These are phyloP conservation scores for Opisthocomus hoazin DNA, from an alignment of 2,113 vertebrate genomes.

Conservation along the genomic window DNA sequence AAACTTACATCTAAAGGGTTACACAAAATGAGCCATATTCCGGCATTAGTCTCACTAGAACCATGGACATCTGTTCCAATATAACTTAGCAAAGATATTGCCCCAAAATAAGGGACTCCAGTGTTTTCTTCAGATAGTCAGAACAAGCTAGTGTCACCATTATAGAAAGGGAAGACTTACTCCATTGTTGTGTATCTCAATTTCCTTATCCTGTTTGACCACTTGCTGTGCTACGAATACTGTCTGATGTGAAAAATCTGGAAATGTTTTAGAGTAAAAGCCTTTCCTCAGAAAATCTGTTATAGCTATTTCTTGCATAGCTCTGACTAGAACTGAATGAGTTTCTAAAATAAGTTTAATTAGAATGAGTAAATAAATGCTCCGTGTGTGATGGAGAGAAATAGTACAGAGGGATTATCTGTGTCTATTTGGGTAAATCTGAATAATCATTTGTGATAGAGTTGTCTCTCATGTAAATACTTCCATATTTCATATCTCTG, in stretches of 20 bases:
- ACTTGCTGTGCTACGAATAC: not conserved
- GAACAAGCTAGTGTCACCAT: not conserved
- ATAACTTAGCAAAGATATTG: not conserved
- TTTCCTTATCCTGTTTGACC: not conserved
- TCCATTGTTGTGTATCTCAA: not conserved
- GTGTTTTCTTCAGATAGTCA: not conserved
- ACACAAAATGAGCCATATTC: not conserved
- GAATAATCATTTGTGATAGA: not conserved
- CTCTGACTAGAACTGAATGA: not conserved
- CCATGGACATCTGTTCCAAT: not conserved
- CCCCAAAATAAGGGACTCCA: not conserved
- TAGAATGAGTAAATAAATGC: not conserved
- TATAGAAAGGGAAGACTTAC: not conserved
- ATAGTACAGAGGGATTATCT: not conserved
- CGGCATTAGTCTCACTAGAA: not conserved
- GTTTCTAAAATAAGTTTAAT: not conserved
- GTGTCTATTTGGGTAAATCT: not conserved
- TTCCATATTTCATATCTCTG: not conserved
- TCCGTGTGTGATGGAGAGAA: not conserved
- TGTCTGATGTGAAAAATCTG: not conserved
- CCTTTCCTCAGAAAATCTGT: not conserved
- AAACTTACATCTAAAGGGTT: not conserved
- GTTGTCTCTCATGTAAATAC: not conserved
- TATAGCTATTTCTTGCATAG: not conserved
- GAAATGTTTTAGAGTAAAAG: not conserved